Conservation (phyloP, 2,113 vertebrate genomes). For the Saccopteryx leptura region DNA sequence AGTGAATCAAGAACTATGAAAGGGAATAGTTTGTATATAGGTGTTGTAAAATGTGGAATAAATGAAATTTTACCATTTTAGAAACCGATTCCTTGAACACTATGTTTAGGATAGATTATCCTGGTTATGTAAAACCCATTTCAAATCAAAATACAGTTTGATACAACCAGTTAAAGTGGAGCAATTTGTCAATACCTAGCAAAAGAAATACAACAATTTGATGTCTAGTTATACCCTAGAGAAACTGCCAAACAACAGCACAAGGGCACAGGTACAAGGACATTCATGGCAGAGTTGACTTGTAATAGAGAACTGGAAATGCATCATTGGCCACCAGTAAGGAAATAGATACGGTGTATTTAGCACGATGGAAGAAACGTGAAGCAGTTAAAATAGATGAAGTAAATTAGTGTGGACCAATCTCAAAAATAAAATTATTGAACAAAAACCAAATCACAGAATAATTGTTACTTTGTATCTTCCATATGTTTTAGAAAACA, state of each 20-base stretch:
- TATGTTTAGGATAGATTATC: conserved; percentile 9
- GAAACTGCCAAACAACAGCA: conserved; percentile 4
- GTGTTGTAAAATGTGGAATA: not conserved
- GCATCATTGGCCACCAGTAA: not conserved
- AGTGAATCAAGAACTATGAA: not conserved
- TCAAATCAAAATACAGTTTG: not conserved
- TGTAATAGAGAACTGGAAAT: conserved; percentile 8
- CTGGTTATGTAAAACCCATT: conserved; percentile 6
- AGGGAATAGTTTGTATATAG: not conserved
- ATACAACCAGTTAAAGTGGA: not conserved
- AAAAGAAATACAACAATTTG: conserved; percentile 32
- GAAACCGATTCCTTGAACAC: not conserved
- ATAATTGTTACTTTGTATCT: conserved; percentile 30
- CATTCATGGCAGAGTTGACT: conserved; percentile 36
- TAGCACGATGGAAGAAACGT: not conserved
- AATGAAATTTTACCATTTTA: conserved; percentile 25
- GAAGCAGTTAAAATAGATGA: not conserved
- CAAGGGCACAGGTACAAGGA: not conserved
- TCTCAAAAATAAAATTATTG: conserved; percentile 29
- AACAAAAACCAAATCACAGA: not conserved
- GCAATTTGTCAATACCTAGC: conserved; percentile 16
- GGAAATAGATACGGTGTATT: not conserved
- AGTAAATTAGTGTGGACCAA: not conserved
- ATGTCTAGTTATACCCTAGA: not conserved
- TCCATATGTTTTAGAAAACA: conserved; percentile 44